Percentiles rank a stretch among this genome's conserved stretches.
phyloP scores from a whole-genome alignment of 2,113 vertebrate species.

The Caracal caracal region DNA sequence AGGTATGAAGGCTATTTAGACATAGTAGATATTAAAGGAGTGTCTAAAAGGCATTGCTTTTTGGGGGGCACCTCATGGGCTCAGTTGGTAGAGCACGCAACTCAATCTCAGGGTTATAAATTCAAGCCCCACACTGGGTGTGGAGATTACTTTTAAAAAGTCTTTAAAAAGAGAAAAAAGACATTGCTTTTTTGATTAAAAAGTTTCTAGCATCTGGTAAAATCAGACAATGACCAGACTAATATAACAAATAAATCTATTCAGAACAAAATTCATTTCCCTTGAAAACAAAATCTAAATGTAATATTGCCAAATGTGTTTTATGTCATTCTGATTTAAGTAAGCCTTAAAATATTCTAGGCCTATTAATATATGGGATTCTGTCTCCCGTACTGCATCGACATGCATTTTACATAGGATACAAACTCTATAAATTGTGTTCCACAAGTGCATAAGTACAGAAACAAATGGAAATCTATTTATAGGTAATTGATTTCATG shows the following conservation, averaged over 20 bases:
- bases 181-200: neutral
- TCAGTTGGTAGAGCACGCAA: neutral
- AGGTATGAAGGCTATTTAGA: neutral
- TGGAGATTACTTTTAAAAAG: neutral
- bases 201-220: conserved; percentile 30
- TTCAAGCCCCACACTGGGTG: neutral
- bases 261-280: conserved; percentile 33
- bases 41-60: neutral
- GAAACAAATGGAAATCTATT: conserved; percentile 51
- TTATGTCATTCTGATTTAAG: conserved; percentile 46
- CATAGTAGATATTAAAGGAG: neutral
- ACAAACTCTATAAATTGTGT: conserved; percentile 47
- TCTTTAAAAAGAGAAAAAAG: neutral
- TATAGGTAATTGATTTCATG: conserved; percentile 52
- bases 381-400: neutral
- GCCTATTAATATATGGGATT: neutral
- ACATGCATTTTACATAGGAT: conserved; percentile 53
- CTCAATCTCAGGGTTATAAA: neutral
- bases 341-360: conserved; percentile 29
- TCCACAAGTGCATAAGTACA: conserved; percentile 9
- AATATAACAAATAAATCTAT: conserved; percentile 28
- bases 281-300: conserved; percentile 48
- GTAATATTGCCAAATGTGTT: conserved; percentile 26
- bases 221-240: conserved; percentile 53
- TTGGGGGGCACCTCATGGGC: neutral